Percentiles rank a stretch among this genome's conserved stretches.
phyloP scores from a whole-genome alignment of 2,888 invertebrate genomes.

The Frankliniella intonsa region DNA sequence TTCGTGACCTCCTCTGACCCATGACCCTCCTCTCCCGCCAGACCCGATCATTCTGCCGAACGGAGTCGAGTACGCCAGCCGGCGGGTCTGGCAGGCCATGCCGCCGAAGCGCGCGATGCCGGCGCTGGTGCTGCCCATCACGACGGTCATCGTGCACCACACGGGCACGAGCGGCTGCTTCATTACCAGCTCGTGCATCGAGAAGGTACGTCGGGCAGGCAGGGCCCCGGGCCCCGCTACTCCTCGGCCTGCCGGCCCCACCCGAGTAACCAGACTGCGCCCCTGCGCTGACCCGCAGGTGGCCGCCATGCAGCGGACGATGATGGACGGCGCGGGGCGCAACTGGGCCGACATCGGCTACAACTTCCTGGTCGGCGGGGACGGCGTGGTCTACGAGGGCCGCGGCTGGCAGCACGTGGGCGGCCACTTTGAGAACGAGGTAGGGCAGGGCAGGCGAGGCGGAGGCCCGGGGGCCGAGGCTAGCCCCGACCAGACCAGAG shows the following conservation, averaged over 20 bases:
- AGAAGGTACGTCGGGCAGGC: neutral
- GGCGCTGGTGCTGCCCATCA: neutral
- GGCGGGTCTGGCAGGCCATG: neutral
- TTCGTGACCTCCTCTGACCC: too few relatives aligned
- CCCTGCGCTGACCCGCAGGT: neutral
- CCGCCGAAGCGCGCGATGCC: neutral
- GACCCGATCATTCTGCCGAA: neutral
- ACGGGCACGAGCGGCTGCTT: neutral
- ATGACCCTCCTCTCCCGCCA: neutral
- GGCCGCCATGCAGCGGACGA: neutral
- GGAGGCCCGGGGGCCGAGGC: too few relatives aligned
- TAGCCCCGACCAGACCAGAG: too few relatives aligned
- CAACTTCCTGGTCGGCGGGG: constrained; percentile 37
- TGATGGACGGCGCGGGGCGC: neutral
- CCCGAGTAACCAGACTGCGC: neutral
- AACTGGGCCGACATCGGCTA: constrained; percentile 36
- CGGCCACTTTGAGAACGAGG: neutral
- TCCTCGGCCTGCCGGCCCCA: too few relatives aligned
- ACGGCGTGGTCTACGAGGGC: constrained; percentile 38
- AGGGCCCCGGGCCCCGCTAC: too few relatives aligned
- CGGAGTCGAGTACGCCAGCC: neutral
- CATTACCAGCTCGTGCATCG: neutral
- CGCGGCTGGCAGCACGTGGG: constrained; percentile 43
- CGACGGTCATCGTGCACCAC: neutral
- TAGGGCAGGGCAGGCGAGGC: too few relatives aligned